Evolutionary conservation across 2,797 vertebrate genomes (phyloP).

Genomic region (Enteromius radiatus): DNA sequence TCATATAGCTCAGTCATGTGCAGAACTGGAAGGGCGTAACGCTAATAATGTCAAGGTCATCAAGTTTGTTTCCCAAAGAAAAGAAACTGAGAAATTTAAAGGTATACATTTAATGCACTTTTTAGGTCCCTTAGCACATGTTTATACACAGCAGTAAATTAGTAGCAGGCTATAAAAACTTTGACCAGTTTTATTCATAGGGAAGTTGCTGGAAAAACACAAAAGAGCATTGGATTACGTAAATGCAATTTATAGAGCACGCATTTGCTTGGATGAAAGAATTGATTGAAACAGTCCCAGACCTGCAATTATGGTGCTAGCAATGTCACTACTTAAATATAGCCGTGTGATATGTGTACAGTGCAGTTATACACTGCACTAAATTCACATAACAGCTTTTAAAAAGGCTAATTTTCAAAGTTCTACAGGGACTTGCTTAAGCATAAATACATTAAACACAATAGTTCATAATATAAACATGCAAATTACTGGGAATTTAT

Average conservation of each 20-base stretch:
- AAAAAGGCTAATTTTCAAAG: constrained; percentile 38
- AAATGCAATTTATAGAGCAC: constrained; percentile 45
- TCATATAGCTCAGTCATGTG: not conserved
- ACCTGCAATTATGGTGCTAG: constrained; percentile 59
- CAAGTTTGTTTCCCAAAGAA: not conserved
- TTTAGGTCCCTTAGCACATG: not conserved
- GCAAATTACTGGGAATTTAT: constrained; percentile 26
- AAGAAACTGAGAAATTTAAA: not conserved
- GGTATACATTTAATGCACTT: not conserved
- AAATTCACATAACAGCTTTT: constrained; percentile 34
- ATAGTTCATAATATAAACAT: constrained; percentile 43
- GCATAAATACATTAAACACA: constrained; percentile 52
- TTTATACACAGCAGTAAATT: not conserved
- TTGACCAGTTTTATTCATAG: constrained; percentile 44
- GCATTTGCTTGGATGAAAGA: constrained; percentile 31
- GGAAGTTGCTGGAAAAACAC: constrained; percentile 41
- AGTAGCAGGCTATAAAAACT: constrained; percentile 11
- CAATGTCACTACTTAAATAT: constrained; percentile 51
- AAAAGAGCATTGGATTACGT: constrained; percentile 27
- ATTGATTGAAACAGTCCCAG: constrained; percentile 62
- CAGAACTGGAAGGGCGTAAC: not conserved
- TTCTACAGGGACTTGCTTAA: constrained; percentile 38
- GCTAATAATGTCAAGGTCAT: not conserved
- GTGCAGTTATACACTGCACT: constrained; percentile 6
- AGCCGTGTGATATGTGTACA: constrained; percentile 19